These are phyloP conservation scores for Drosophila paranaensis DNA, from an alignment of 2,888 invertebrate genomes.

Conservation along the genomic window DNA sequence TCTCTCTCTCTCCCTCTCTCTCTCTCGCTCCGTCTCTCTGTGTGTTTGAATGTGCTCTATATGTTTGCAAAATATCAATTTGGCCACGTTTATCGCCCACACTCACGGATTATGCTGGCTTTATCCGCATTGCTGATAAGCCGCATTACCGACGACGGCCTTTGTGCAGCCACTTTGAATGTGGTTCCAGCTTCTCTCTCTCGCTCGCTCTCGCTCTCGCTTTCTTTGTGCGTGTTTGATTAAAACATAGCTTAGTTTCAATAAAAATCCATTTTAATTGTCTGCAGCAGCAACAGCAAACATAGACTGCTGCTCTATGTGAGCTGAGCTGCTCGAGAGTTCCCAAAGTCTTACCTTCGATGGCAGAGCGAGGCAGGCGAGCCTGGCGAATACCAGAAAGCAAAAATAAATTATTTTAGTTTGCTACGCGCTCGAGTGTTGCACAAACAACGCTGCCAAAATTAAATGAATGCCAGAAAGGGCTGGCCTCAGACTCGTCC, in stretches of 20 bases:
- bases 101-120: constrained; percentile 50
- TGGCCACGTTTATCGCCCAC: constrained; percentile 19
- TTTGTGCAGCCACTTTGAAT: constrained; percentile 38
- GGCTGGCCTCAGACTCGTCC: constrained; percentile 32
- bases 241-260: constrained; percentile 27
- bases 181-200: not conserved
- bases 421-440: constrained; percentile 68
- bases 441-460: constrained; percentile 69
- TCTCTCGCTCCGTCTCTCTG: not conserved
- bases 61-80: constrained; percentile 41
- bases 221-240: constrained; percentile 11
- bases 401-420: constrained; percentile 78
- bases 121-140: constrained; percentile 69
- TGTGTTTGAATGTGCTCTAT: constrained; percentile 18
- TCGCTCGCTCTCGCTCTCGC: too few species aligned
- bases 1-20: too few species aligned
- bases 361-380: constrained; percentile 69
- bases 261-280: constrained; percentile 12
- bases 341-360: constrained; percentile 48
- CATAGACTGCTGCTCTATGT: not conserved
- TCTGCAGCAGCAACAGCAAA: not conserved
- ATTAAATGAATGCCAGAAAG: constrained; percentile 68
- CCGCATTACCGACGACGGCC: constrained; percentile 62
- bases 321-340: constrained; percentile 51
- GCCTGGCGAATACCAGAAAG: constrained; percentile 64